Evolutionary conservation across 2,888 invertebrate species (phyloP).

Genomic region (Heliconius hortense): DNA sequence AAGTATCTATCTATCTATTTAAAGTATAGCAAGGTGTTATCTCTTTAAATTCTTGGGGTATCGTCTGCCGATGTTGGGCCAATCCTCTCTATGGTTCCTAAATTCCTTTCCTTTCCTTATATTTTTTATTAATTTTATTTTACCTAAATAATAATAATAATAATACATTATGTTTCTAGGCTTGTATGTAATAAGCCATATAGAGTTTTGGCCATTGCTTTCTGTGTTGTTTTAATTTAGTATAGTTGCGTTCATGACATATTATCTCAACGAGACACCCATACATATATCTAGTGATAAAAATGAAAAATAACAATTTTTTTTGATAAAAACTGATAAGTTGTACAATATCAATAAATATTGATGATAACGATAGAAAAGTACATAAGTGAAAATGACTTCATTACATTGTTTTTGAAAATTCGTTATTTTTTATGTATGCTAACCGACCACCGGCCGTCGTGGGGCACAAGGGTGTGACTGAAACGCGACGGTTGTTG

Average conservation of each 20-base stretch:
- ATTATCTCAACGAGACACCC: conserved; percentile 7
- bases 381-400: not conserved
- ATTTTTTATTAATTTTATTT: conserved; percentile 23
- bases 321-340: conserved; percentile 31
- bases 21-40: conserved; percentile 54
- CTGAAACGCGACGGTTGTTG: too few species aligned
- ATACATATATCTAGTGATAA: conserved; percentile 35
- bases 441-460: not conserved
- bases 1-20: not conserved
- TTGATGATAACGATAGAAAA: not conserved
- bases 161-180: conserved; percentile 9
- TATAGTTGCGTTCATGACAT: not conserved
- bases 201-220: conserved; percentile 78
- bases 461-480: too few species aligned
- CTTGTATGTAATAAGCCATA: conserved; percentile 55
- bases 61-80: conserved; percentile 69
- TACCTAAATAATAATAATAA: not conserved
- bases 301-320: conserved; percentile 15
- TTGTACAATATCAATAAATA: conserved; percentile 13
- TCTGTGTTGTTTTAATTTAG: conserved; percentile 51
- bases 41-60: conserved; percentile 55
- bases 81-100: conserved; percentile 77
- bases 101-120: conserved; percentile 49
- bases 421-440: not conserved
- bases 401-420: not conserved